These are phyloP conservation scores for Eremobia ochroleuca DNA, from an alignment of 2,888 invertebrate genomes.

Conservation along the genomic window DNA sequence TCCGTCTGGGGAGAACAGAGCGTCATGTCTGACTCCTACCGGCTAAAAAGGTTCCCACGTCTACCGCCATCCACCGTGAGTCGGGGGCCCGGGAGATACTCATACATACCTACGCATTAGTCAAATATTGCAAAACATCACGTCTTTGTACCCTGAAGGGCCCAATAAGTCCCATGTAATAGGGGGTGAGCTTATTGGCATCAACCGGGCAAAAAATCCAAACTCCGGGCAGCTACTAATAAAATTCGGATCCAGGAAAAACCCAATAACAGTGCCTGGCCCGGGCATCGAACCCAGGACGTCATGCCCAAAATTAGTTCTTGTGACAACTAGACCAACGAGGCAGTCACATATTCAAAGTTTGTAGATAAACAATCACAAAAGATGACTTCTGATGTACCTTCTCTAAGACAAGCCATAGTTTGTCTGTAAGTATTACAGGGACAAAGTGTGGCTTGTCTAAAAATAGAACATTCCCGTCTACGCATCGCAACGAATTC, in stretches of 20 bases:
- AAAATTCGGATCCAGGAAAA: background rate
- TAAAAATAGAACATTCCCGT: slow-evolving; percentile 23
- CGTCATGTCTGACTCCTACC: background rate
- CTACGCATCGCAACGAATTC: background rate
- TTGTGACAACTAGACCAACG: background rate
- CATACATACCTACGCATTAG: too few species aligned
- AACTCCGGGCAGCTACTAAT: background rate
- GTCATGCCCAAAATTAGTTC: background rate
- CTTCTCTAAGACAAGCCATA: background rate
- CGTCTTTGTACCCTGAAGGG: background rate
- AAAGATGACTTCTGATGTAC: too few species aligned
- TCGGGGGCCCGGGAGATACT: background rate
- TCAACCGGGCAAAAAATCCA: background rate
- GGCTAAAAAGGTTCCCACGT: too few species aligned
- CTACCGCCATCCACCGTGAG: background rate
- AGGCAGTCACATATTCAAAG: background rate
- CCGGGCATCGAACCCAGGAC: background rate
- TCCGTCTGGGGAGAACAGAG: background rate
- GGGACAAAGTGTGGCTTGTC: background rate
- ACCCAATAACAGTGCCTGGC: background rate
- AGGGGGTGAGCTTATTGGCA: background rate
- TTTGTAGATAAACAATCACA: background rate
- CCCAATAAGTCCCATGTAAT: background rate
- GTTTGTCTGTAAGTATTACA: background rate
- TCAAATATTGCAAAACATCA: too few species aligned